These are phyloP conservation scores for Phenganax stokvisi DNA, from an alignment of 92 coral and sea anemone species.

Conservation along the genomic window DNA sequence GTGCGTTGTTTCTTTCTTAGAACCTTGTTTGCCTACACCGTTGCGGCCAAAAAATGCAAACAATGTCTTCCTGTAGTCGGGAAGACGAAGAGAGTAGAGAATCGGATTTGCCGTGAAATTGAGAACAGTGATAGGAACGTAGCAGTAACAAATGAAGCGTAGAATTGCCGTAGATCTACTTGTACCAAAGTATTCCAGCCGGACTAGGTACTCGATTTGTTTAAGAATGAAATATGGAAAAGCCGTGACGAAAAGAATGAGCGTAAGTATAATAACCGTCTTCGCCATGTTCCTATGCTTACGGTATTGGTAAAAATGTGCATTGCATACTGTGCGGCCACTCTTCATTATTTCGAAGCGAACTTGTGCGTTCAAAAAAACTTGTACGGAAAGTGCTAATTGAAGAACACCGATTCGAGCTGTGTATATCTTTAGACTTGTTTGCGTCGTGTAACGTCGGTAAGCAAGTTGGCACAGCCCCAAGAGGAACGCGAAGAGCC, in stretches of 20 bases:
- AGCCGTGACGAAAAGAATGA: constrained; percentile 17
- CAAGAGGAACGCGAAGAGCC: constrained; percentile 59
- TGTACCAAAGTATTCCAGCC: neutral
- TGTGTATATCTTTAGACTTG: neutral
- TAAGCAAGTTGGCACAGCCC: neutral
- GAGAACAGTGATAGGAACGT: neutral
- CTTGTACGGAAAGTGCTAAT: neutral
- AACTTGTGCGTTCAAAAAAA: constrained; percentile 3
- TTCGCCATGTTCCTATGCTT: constrained; percentile 28
- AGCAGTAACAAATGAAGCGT: neutral
- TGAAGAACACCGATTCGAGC: constrained; percentile 9
- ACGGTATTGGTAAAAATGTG: neutral
- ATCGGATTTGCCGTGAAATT: constrained; percentile 10
- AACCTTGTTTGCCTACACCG: too few species aligned
- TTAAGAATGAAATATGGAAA: constrained; percentile 8
- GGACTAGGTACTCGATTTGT: constrained; percentile 2
- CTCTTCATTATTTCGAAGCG: neutral
- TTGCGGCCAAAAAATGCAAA: neutral
- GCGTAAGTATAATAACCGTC: constrained; percentile 13
- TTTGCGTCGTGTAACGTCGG: too few species aligned
- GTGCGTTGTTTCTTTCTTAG: too few species aligned
- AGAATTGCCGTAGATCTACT: too few species aligned
- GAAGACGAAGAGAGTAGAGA: constrained; percentile 13
- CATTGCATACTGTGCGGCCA: neutral
- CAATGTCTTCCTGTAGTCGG: constrained; percentile 5